These are phyloP conservation scores for Spatulosminthurus flaviceps DNA, from an alignment of 2,888 invertebrate species.

Conservation along the genomic window DNA sequence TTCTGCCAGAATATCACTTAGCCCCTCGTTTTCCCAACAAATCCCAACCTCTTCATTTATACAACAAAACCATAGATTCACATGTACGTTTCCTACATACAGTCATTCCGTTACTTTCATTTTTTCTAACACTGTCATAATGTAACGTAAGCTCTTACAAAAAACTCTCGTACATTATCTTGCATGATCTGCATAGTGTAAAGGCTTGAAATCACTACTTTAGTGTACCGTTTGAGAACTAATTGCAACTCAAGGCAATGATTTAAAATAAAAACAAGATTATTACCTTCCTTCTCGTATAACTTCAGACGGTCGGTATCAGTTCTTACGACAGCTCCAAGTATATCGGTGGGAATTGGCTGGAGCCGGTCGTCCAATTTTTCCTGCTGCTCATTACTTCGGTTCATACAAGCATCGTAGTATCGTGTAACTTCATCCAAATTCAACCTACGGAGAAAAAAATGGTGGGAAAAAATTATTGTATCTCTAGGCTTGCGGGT, in stretches of 20 bases:
- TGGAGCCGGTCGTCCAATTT: conserved; percentile 83
- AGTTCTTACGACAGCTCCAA: conserved; percentile 80
- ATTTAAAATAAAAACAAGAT: background rate
- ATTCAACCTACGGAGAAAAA: conserved; percentile 69
- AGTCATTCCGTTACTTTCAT: conserved; percentile 21
- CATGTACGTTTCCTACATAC: background rate
- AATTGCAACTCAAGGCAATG: no score
- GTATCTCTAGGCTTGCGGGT: background rate
- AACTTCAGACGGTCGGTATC: conserved; percentile 72
- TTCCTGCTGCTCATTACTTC: conserved; percentile 72
- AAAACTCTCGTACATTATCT: background rate
- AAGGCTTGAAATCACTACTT: conserved; percentile 2
- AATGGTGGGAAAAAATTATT: background rate
- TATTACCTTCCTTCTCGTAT: conserved; percentile 76
- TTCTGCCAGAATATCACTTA: conserved; percentile 16
- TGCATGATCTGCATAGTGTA: background rate
- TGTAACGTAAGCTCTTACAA: conserved; percentile 5
- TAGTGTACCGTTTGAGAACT: background rate
- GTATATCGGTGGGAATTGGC: conserved; percentile 82
- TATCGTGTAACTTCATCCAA: conserved; percentile 76
- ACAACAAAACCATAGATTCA: conserved; percentile 15
- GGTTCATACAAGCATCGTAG: conserved; percentile 69
- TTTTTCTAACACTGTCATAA: background rate
- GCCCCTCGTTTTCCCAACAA: background rate
- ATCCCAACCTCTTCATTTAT: conserved; percentile 11